Conservation (phyloP, 2,888 invertebrate genomes). For the Drosophila aldrichi region DNA sequence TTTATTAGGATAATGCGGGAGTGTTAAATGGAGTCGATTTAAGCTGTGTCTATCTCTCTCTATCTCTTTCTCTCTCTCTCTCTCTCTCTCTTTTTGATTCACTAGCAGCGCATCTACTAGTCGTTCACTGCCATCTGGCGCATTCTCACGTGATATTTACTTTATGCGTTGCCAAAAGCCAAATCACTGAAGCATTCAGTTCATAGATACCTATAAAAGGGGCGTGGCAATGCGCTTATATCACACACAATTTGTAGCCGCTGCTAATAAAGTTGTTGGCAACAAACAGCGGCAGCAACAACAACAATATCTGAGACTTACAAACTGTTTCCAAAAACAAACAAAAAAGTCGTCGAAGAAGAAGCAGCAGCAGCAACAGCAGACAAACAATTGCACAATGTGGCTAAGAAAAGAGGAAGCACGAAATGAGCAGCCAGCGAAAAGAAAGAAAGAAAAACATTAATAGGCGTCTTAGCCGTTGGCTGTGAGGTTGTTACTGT, state of each 20-base stretch:
- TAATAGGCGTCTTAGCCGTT: conserved; percentile 64
- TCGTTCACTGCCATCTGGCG: background rate
- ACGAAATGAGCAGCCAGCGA: conserved; percentile 32
- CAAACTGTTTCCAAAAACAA: conserved; percentile 62
- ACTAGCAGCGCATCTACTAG: background rate
- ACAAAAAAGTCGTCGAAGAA: conserved; percentile 7
- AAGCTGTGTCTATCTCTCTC: background rate
- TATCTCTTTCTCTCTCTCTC: too few species aligned
- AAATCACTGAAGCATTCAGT: conserved; percentile 50
- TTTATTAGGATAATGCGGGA: background rate
- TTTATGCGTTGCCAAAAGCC: conserved; percentile 43
- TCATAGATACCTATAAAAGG: conserved; percentile 23
- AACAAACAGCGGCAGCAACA: conserved; percentile 45
- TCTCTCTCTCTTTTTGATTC: too few species aligned
- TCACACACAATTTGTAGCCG: conserved; percentile 61
- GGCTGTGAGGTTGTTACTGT: conserved; percentile 26
- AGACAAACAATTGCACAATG: conserved; percentile 61
- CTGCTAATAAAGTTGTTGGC: conserved; percentile 75
- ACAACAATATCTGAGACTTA: conserved; percentile 31
- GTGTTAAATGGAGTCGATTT: background rate
- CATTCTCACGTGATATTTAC: background rate
- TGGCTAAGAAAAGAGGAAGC: conserved; percentile 31
- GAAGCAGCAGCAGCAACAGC: conserved; percentile 14
- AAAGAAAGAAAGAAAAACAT: conserved; percentile 34
- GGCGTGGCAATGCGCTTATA: conserved; percentile 47